Conservation (phyloP, 2,113 vertebrate genomes). For the Shinisaurus crocodilurus region DNA sequence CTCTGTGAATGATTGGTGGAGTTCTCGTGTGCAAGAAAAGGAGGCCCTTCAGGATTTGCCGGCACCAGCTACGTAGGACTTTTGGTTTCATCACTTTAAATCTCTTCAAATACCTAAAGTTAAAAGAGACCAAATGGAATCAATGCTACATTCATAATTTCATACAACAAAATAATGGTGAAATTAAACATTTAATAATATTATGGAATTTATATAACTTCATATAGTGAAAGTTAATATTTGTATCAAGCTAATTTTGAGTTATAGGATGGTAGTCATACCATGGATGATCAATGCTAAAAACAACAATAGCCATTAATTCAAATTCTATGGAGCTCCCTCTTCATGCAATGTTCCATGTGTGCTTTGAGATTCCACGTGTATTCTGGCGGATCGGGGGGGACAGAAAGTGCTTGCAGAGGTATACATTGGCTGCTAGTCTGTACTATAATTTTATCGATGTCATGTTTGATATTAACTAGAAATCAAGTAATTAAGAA, state of each 20-base stretch:
- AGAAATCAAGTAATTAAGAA: not conserved
- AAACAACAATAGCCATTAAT: not conserved
- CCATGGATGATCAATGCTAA: too few relatives aligned
- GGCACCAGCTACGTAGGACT: constrained; percentile 96
- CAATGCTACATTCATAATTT: constrained; percentile 14
- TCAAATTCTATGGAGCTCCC: not conserved
- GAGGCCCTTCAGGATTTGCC: constrained; percentile 97
- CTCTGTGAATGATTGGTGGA: constrained; percentile 97
- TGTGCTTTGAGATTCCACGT: not conserved
- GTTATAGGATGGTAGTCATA: not conserved
- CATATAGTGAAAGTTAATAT: constrained; percentile 32
- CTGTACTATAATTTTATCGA: not conserved
- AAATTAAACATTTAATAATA: not conserved
- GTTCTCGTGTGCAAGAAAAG: constrained; percentile 96
- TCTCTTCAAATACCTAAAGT: constrained; percentile 92
- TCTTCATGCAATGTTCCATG: not conserved
- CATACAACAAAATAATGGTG: not conserved
- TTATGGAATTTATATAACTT: not conserved
- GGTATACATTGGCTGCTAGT: not conserved
- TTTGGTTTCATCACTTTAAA: constrained; percentile 99
- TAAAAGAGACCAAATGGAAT: constrained; percentile 7
- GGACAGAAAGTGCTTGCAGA: not conserved
- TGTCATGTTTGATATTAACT: not conserved
- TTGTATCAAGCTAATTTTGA: constrained; percentile 22
- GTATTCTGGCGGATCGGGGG: too few relatives aligned